Conservation (phyloP, 92 coral and sea anemone genomes). For the Plumapathes pennacea region DNA sequence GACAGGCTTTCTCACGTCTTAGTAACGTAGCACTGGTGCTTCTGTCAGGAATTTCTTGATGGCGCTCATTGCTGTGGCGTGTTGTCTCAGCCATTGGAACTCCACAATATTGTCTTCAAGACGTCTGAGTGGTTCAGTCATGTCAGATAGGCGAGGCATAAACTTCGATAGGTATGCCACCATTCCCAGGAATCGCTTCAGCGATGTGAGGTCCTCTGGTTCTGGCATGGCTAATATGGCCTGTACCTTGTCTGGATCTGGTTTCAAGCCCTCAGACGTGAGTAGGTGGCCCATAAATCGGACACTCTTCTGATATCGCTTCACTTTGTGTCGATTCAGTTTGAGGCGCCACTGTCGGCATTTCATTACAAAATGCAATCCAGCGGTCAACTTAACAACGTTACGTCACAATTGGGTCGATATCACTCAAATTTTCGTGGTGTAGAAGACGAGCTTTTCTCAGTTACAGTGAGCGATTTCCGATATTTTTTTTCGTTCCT, state of each 20-base stretch:
- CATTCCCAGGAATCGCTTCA: constrained; percentile 56
- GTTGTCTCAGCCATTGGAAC: constrained; percentile 47
- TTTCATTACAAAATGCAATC: constrained; percentile 46
- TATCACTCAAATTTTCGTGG: too few relatives aligned
- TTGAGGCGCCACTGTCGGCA: constrained; percentile 55
- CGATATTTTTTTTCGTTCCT: too few relatives aligned
- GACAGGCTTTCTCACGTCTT: constrained; percentile 41
- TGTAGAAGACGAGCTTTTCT: too few relatives aligned
- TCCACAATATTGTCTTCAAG: constrained; percentile 48
- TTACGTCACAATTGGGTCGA: too few relatives aligned
- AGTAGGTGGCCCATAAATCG: constrained; percentile 55
- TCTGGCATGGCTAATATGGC: constrained; percentile 51
- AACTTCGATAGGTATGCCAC: constrained; percentile 57
- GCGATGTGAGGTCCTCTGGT: constrained; percentile 31
- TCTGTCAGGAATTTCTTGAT: constrained; percentile 31
- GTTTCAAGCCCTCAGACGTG: constrained; percentile 40
- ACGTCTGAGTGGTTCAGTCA: constrained; percentile 50
- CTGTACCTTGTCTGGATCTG: constrained; percentile 53
- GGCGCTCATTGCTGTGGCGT: constrained; percentile 36
- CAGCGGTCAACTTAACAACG: too few relatives aligned
- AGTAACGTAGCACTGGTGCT: constrained; percentile 45
- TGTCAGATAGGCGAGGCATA: constrained; percentile 52
- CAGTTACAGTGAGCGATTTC: too few relatives aligned
- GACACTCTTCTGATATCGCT: constrained; percentile 25
- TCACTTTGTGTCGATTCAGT: constrained; percentile 43